Evolutionary conservation across 2,888 invertebrate genomes (phyloP).

Genomic region (Eristalinus sepulchralis): DNA sequence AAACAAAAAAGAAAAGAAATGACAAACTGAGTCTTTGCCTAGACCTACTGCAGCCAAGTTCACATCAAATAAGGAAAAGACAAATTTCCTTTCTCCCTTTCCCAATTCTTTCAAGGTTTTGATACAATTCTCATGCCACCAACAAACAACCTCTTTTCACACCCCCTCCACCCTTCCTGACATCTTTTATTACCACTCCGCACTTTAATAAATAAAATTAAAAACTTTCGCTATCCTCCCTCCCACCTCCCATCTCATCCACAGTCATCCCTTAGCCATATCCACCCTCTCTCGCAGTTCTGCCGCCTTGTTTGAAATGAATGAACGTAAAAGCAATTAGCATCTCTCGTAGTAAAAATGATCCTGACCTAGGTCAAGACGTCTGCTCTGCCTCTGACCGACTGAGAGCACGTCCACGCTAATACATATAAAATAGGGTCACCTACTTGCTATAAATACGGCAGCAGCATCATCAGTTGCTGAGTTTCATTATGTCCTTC

Average conservation of each 20-base stretch:
- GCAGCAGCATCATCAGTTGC: neutral
- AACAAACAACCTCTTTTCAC: neutral
- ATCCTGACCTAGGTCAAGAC: constrained; percentile 62
- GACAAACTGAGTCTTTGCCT: too few relatives aligned
- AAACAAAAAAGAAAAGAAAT: too few relatives aligned
- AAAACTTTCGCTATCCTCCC: neutral
- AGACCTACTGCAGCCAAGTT: too few relatives aligned
- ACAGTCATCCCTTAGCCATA: neutral
- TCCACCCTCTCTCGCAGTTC: neutral
- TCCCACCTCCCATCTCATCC: neutral
- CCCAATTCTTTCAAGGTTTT: neutral
- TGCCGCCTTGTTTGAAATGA: constrained; percentile 32
- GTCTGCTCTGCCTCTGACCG: constrained; percentile 9
- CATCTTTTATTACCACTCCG: neutral
- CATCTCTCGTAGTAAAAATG: constrained; percentile 67
- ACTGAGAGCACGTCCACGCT: constrained; percentile 25
- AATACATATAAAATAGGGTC: constrained; percentile 46
- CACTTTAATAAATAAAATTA: neutral
- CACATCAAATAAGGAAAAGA: too few relatives aligned
- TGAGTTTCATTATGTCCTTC: neutral
- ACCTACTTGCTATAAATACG: constrained; percentile 29
- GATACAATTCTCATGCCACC: neutral
- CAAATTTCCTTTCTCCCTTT: too few relatives aligned
- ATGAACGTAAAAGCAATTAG: constrained; percentile 66
- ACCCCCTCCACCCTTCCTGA: neutral